These are phyloP conservation scores for Polymixis lichenea DNA, from an alignment of 2,888 invertebrate genomes.

Conservation along the genomic window DNA sequence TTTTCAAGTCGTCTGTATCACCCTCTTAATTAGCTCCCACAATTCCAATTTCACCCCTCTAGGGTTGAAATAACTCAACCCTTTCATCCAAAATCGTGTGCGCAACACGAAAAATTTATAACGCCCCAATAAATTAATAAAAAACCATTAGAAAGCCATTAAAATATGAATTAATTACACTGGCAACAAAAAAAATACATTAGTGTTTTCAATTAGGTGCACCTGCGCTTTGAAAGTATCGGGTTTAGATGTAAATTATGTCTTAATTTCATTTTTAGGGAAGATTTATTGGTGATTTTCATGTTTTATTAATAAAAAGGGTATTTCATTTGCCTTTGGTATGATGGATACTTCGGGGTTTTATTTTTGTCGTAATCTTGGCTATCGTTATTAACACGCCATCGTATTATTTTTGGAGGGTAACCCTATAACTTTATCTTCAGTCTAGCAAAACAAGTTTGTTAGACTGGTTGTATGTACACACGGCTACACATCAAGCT, in stretches of 20 bases:
- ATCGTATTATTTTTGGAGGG: background rate
- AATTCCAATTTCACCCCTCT: constrained; percentile 56
- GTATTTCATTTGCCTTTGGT: constrained; percentile 13
- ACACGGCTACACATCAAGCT: too few relatives aligned
- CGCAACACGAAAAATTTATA: constrained; percentile 61
- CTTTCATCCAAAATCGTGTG: constrained; percentile 59
- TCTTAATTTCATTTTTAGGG: constrained; percentile 60
- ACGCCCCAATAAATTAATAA: constrained; percentile 69
- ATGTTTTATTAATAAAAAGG: constrained; percentile 40
- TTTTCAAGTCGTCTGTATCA: constrained; percentile 44
- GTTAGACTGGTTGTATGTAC: too few relatives aligned
- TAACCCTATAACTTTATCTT: too few relatives aligned
- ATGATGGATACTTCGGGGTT: constrained; percentile 15
- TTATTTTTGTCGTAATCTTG: constrained; percentile 24
- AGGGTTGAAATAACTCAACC: constrained; percentile 52
- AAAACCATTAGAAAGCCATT: constrained; percentile 77
- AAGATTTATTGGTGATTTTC: constrained; percentile 61
- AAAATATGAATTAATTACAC: constrained; percentile 77
- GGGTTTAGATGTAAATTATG: constrained; percentile 58
- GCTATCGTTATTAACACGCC: constrained; percentile 8
- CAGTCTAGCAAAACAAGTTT: too few relatives aligned
- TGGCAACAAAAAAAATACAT: constrained; percentile 69
- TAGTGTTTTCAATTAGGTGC: constrained; percentile 69
- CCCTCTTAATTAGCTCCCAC: constrained; percentile 59
- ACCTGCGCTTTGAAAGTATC: constrained; percentile 70